Percentiles rank a stretch among this genome's conserved stretches.
These are phyloP conservation scores for Mystacides longicornis DNA, from an alignment of 2,888 invertebrate species.

Conservation along the genomic window DNA sequence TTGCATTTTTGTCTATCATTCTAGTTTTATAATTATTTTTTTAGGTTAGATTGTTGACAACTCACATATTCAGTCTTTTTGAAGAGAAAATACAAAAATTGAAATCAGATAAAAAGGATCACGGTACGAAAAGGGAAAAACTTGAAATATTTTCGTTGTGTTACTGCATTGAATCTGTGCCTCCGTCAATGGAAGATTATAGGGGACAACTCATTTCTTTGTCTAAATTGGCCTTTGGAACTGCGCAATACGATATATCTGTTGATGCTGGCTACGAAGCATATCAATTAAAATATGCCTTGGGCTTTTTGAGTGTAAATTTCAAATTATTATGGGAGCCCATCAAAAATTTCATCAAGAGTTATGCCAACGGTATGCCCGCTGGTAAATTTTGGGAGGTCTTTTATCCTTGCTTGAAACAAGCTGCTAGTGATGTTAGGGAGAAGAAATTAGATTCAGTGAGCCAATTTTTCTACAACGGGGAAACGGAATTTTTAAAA, in stretches of 20 bases:
- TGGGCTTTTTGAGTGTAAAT: slow-evolving; percentile 78
- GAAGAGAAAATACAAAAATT: slow-evolving; percentile 45
- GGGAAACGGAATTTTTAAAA: slow-evolving; percentile 33
- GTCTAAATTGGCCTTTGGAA: slow-evolving; percentile 62
- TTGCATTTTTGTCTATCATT: background rate
- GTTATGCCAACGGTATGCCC: slow-evolving; percentile 59
- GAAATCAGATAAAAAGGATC: slow-evolving; percentile 28
- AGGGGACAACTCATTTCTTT: slow-evolving; percentile 68
- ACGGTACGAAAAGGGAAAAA: slow-evolving; percentile 34
- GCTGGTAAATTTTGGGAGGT: slow-evolving; percentile 65
- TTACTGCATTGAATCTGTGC: slow-evolving; percentile 61
- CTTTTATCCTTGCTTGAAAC: slow-evolving; percentile 54
- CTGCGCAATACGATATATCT: slow-evolving; percentile 50
- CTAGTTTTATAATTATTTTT: slow-evolving; percentile 28
- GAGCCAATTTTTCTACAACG: slow-evolving; percentile 38
- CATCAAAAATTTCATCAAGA: slow-evolving; percentile 62
- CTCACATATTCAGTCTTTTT: slow-evolving; percentile 67
- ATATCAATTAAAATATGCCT: slow-evolving; percentile 67
- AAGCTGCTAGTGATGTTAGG: slow-evolving; percentile 43
- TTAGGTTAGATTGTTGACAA: slow-evolving; percentile 60
- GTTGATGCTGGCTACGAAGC: slow-evolving; percentile 52
- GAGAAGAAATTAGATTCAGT: slow-evolving; percentile 35
- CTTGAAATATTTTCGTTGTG: slow-evolving; percentile 60
- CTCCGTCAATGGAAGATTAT: slow-evolving; percentile 69
- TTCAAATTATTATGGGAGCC: slow-evolving; percentile 89